phyloP scores from a whole-genome alignment of 2,888 invertebrate genomes.

The Andrena fulva region DNA sequence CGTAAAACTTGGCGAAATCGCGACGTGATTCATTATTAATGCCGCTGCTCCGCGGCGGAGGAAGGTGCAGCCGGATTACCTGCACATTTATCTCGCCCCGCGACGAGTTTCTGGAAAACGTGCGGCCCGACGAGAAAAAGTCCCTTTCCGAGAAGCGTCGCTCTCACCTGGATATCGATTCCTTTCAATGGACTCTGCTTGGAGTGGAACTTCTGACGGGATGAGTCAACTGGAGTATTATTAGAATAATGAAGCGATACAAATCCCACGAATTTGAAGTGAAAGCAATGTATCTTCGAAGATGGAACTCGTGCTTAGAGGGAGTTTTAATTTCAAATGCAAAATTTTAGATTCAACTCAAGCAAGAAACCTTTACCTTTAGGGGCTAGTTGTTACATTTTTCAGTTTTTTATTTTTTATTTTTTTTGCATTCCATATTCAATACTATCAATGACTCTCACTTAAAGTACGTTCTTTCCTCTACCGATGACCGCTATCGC shows the following conservation, averaged over 20 bases:
- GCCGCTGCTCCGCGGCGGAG: slow-evolving; percentile 19
- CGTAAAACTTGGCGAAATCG: slow-evolving; percentile 61
- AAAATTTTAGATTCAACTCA: too few relatives aligned
- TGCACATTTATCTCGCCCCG: slow-evolving; percentile 36
- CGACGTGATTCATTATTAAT: slow-evolving; percentile 61
- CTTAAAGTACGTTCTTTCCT: too few relatives aligned
- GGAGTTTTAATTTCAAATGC: too few relatives aligned
- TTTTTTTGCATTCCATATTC: too few relatives aligned
- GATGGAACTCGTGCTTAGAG: too few relatives aligned
- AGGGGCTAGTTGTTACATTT: too few relatives aligned
- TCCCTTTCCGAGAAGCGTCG: slow-evolving; percentile 1
- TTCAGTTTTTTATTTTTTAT: too few relatives aligned
- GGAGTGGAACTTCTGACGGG: not conserved
- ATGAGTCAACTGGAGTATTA: not conserved
- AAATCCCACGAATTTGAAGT: too few relatives aligned
- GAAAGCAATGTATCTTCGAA: too few relatives aligned
- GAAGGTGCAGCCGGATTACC: slow-evolving; percentile 42
- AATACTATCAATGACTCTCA: too few relatives aligned
- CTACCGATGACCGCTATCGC: too few relatives aligned
- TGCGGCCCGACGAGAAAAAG: not conserved
- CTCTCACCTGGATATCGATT: slow-evolving; percentile 10
- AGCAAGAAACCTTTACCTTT: too few relatives aligned
- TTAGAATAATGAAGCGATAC: not conserved
- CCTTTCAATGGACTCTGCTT: not conserved
- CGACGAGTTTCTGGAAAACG: slow-evolving; percentile 48